Base-by-base conservation (phyloP, 2,888 invertebrate genomes). In the Patella pellucida region DNA sequence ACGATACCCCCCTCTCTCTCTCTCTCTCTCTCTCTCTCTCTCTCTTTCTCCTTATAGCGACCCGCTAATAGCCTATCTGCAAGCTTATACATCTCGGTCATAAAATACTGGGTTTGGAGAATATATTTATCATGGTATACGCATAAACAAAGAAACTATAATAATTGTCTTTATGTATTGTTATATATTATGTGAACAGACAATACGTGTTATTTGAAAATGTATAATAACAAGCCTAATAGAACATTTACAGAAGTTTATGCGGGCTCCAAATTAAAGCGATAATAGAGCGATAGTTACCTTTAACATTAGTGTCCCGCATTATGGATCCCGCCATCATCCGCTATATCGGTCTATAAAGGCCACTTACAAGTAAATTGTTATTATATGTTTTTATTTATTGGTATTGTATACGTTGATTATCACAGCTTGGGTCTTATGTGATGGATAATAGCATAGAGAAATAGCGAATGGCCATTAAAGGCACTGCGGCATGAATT, bases 311-410 rank as follows among this genome's bases (percentile, higher is more conserved):
- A 23, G 62, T 62, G 19, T 62, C 62, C 62, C 62, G 23, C 62
- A 62, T 62, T 23, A 19, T 62, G 23, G 23, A 62, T 41, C 41
- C 41, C 41, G 41, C 41, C 9, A 62, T 62, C 23, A 62, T 23
- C 19, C 19, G n/a, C 12, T 62, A 23, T 62, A 23, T 62, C 62
- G 23, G 62, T 62, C 62, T 62, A 62, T 62, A 19, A 62, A 62
- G 12, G 23, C 19, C 62, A 62, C 62, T 62, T 62, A 62, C 62
- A 62, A 62, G 62, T 19, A 23, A 62, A 62, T 62, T 62, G 62
- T 62, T 62, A 62, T 62, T 62, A 62, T 62, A 62, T 19, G 19
- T 19, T 62, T 62, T 62, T 62, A 62, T 62, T 62, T 62, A 62
- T 62, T 62, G 62, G 62, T 62, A 62, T 62, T 62, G 23, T 62